Evolutionary conservation across 2,113 vertebrate species (phyloP).

Genomic region (Pituophis catenifer): DNA sequence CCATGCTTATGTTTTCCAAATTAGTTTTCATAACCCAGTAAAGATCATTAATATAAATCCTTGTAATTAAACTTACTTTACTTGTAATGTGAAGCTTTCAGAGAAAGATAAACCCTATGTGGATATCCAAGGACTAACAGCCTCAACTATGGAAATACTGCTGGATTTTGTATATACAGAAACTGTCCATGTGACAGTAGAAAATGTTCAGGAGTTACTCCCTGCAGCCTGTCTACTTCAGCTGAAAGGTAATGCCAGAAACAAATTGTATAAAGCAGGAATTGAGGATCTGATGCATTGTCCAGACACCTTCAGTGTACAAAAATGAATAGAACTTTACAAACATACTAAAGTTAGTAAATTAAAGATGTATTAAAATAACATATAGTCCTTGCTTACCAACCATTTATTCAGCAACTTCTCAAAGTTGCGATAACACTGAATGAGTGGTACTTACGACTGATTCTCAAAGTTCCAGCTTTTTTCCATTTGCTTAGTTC

Average conservation of each 20-base stretch:
- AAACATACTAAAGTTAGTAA: not conserved
- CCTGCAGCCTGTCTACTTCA: conserved; percentile 95
- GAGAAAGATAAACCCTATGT: conserved; percentile 98
- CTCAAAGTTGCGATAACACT: not conserved
- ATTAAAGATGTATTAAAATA: not conserved
- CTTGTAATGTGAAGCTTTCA: conserved; percentile 78
- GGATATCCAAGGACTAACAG: conserved; percentile 95
- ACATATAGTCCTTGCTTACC: not conserved
- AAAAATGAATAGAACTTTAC: not conserved
- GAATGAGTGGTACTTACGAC: not conserved
- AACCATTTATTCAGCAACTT: not conserved
- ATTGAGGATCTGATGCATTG: not conserved
- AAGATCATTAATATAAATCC: conserved; percentile 8
- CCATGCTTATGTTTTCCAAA: not conserved
- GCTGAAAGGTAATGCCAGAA: conserved; percentile 85
- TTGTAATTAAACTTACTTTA: conserved; percentile 30
- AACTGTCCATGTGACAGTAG: conserved; percentile 95
- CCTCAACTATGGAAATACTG: conserved; percentile 98
- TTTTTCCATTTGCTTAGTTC: not conserved
- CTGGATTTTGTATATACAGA: conserved; percentile 98
- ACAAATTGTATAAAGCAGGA: not conserved
- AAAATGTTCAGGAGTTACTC: conserved; percentile 95
- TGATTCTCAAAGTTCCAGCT: not conserved
- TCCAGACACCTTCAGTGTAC: not conserved
- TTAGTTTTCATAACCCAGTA: not conserved